Base-by-base conservation (phyloP, 2,797 vertebrate species). In the Coregonus suidteri region DNA sequence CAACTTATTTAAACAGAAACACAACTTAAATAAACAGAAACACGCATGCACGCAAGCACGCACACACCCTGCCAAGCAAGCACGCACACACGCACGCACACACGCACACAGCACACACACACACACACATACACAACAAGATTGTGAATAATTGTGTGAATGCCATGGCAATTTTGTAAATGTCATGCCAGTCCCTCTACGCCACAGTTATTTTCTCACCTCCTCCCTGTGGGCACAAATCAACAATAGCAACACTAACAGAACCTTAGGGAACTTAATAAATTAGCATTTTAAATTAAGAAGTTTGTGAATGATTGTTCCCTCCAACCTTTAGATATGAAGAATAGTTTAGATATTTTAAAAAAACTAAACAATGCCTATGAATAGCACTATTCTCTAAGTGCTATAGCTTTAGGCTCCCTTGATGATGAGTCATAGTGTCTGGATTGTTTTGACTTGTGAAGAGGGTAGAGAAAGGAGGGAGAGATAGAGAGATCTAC, bases 41-140 rank as follows among this genome's bases (percentile, higher is more conserved):
- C 9, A 14, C 6, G 16, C 18, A n/a, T 18, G n/a, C 5, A 75
- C 16, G 1, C 53, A 85, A 2, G 18, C 66, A 65, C 54, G 65
- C 70, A 81, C 2, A 64, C 72, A 65, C 56, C 71, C 37, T 59
- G 18, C 9, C 73, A 9, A 13, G 20, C 37, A 74, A 16, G 69
- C 62, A 71, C 34, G 66, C 71, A 75, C 37, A 54, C 35, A 18
- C 30, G 99, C 98, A 97, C n/a, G 99, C 98, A 97, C 35, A 56
- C 53, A 3, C 53, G 18, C 53, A 0, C 54, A 59, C 56, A 59
- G 37, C 56, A 18, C 56, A 59, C 56, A 6, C 56, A 18, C 56
- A 59, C 56, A 9, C 54, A 56, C 16, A 56, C 15, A 18, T 3
- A 56, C 4, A 4, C 5, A 3, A 3, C 16, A 59, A 3, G 2